A percentile compares a stretch with the other conserved stretches of the same genome.
phyloP scores from a whole-genome alignment of 1,140 invertebrate species.

The Caenorhabditis brenneri region DNA sequence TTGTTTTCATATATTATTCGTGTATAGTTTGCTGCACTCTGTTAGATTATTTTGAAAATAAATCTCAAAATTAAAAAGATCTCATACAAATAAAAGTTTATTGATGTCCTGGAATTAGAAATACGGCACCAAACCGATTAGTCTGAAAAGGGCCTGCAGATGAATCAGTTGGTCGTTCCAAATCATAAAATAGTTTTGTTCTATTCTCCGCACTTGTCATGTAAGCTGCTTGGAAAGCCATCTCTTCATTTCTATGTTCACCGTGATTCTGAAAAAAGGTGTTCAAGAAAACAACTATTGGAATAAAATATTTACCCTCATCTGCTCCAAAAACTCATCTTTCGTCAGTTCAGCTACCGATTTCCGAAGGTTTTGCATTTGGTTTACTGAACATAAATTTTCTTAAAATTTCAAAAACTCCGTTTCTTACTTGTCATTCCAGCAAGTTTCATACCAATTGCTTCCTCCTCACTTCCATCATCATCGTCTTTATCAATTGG shows the following conservation, averaged over 20 bases:
- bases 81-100: background rate
- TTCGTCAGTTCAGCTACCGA: background rate
- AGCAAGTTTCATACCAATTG: background rate
- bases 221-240: background rate
- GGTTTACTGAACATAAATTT: background rate
- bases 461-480: background rate
- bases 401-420: background rate
- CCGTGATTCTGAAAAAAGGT: background rate
- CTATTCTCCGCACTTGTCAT: background rate
- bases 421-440: background rate
- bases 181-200: background rate
- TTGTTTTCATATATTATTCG: background rate
- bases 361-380: background rate
- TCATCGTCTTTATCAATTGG: background rate
- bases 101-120: background rate
- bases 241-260: background rate
- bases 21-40: background rate
- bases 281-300: background rate
- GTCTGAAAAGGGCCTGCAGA: background rate
- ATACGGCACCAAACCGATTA: background rate
- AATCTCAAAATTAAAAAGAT: background rate
- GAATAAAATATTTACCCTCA: background rate
- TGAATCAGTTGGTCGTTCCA: background rate
- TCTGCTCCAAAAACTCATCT: background rate
- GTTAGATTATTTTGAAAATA: background rate